These are phyloP conservation scores for Coryphaenoides rupestris DNA, from an alignment of 2,113 vertebrate genomes.

Conservation along the genomic window DNA sequence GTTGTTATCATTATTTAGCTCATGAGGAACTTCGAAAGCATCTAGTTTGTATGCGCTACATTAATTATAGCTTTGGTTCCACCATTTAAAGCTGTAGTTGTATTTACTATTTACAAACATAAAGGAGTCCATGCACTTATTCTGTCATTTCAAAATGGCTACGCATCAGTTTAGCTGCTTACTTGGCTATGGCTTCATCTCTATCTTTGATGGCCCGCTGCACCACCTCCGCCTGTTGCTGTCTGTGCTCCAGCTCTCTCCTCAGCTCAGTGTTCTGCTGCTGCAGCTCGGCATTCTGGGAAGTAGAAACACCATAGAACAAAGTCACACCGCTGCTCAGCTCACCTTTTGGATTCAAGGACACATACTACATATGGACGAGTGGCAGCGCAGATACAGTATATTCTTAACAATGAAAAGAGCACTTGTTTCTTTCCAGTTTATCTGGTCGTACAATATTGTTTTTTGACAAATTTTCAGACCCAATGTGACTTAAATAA, in stretches of 20 bases:
- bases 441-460: no score
- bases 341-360: no score
- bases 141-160: not conserved
- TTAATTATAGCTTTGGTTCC: not conserved
- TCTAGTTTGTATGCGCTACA: not conserved
- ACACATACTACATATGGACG: no score
- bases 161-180: constrained; percentile 24
- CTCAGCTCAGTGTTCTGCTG: constrained; percentile 57
- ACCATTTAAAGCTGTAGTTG: no score
- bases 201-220: constrained; percentile 77
- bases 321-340: no score
- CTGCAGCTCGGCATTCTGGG: constrained; percentile 52
- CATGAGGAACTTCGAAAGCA: not conserved
- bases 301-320: not conserved
- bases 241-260: constrained; percentile 32
- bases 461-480: no score
- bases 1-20: not conserved
- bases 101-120: not conserved
- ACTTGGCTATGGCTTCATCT: constrained; percentile 84
- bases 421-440: no score
- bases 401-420: no score
- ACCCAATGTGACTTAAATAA: no score
- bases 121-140: not conserved
- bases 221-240: constrained; percentile 44
- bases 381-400: no score